A percentile compares a stretch with the other conserved stretches of the same genome.
phyloP scores from a whole-genome alignment of 1,140 invertebrate species.

The Samia ricini region DNA sequence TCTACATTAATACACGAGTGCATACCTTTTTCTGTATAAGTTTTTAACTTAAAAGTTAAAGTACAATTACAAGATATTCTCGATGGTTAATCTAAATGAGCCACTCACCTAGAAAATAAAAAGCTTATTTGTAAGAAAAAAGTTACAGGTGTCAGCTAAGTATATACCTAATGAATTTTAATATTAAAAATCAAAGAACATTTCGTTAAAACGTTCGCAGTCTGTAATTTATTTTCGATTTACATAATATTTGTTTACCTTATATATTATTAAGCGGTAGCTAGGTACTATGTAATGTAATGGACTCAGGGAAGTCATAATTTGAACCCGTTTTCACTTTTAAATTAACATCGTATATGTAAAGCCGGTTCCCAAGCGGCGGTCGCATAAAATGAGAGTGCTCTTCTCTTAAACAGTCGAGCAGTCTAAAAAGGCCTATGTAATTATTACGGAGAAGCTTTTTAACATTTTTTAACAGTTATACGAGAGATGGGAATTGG shows the following conservation, averaged over 20 bases:
- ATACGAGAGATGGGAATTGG: conserved; percentile 21
- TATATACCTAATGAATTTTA: no score
- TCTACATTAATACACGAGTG: no score
- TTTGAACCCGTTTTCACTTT: conserved; percentile 5
- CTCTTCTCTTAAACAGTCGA: conserved; percentile 19
- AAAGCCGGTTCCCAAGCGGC: conserved; percentile 16
- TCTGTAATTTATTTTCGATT: background rate
- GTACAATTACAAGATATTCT: no score
- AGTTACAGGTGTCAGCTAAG: no score
- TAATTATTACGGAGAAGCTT: conserved; percentile 25
- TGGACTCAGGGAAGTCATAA: conserved; percentile 1
- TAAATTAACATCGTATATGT: conserved; percentile 10
- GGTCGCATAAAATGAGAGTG: conserved; percentile 24
- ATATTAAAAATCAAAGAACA: background rate
- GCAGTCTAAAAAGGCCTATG: conserved; percentile 24
- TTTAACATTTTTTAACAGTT: conserved; percentile 29
- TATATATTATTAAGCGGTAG: background rate
- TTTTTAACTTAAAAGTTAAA: no score
- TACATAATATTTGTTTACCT: background rate
- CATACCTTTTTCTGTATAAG: no score
- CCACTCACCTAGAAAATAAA: no score
- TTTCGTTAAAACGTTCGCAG: background rate
- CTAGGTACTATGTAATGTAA: background rate
- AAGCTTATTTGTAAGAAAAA: no score
- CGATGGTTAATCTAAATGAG: no score